Conservation (phyloP, 2,797 vertebrate species). For the Arrhamphus sclerolepis region DNA sequence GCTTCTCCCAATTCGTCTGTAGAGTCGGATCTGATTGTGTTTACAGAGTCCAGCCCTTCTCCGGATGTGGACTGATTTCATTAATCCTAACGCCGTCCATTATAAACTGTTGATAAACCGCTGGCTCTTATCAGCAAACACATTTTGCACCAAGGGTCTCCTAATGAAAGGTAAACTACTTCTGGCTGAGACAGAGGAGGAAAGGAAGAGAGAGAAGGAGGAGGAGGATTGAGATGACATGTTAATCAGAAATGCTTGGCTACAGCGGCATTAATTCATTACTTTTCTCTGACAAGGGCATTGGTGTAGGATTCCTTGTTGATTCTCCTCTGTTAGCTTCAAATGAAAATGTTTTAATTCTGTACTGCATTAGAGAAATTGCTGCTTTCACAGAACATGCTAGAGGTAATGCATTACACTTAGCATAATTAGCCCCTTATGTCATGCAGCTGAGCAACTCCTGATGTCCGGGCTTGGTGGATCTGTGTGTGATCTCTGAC, state of each 20-base stretch:
- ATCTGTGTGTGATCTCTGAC: conserved; percentile 45
- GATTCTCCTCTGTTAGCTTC: conserved; percentile 45
- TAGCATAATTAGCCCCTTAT: conserved; percentile 71
- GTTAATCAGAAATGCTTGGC: conserved; percentile 61
- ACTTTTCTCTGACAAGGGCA: conserved; percentile 51
- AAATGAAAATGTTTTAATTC: conserved; percentile 55
- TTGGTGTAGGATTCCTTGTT: conserved; percentile 38
- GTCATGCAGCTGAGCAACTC: conserved; percentile 51
- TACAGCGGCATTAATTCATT: conserved; percentile 48
- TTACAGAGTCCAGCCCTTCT: conserved; percentile 62
- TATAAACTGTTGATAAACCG: conserved; percentile 77
- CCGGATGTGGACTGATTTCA: conserved; percentile 68
- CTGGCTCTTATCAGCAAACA: conserved; percentile 76
- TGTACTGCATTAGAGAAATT: conserved; percentile 55
- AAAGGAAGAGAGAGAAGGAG: conserved; percentile 22
- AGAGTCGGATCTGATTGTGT: conserved; percentile 69
- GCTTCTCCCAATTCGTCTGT: conserved; percentile 35
- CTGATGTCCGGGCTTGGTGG: conserved; percentile 41
- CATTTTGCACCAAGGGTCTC: conserved; percentile 63
- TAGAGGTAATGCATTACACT: conserved; percentile 69
- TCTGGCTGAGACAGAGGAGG: conserved; percentile 11
- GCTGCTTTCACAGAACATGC: conserved; percentile 60
- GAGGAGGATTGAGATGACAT: conserved; percentile 44
- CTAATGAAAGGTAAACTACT: conserved; percentile 74
- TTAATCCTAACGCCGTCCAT: conserved; percentile 66